phyloP scores from a whole-genome alignment of 2,797 vertebrate genomes.

The Myotis findleyi region DNA sequence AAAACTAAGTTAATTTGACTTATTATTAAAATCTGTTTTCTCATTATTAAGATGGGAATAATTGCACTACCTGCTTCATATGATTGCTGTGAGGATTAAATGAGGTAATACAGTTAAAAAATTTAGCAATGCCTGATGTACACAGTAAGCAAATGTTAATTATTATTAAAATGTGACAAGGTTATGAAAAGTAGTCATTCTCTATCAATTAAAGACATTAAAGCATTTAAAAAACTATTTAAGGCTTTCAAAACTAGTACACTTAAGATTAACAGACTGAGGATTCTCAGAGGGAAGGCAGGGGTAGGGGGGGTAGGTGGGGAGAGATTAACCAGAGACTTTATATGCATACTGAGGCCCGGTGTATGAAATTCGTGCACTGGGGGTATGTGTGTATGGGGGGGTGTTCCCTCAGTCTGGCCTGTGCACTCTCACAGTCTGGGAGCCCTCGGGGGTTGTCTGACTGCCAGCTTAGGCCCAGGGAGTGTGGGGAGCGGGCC shows the following conservation, averaged over 20 bases:
- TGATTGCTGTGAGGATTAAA: neutral
- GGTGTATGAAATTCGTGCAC: too few species aligned
- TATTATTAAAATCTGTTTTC: neutral
- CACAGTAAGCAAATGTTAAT: neutral
- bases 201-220: slow-evolving; percentile 32
- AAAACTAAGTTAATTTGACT: slow-evolving; percentile 12
- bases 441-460: too few species aligned
- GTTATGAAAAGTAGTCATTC: slow-evolving; percentile 24
- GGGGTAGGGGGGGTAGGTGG: too few species aligned
- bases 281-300: too few species aligned
- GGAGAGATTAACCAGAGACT: too few species aligned
- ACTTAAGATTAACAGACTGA: neutral
- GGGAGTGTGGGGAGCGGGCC: too few species aligned
- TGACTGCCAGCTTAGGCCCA: too few species aligned
- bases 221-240: slow-evolving; percentile 32
- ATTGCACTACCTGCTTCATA: neutral
- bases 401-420: too few species aligned
- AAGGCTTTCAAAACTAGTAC: slow-evolving; percentile 36
- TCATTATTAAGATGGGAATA: neutral
- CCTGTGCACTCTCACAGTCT: too few species aligned
- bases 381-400: too few species aligned
- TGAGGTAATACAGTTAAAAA: slow-evolving; percentile 4
- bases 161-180: slow-evolving; percentile 36
- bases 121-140: neutral
- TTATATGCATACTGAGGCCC: too few species aligned